Evolutionary conservation across 1,140 invertebrate species (phyloP), one percentile per base, ranked within the genome.

Genomic region (Sycophaga agraensis): DNA sequence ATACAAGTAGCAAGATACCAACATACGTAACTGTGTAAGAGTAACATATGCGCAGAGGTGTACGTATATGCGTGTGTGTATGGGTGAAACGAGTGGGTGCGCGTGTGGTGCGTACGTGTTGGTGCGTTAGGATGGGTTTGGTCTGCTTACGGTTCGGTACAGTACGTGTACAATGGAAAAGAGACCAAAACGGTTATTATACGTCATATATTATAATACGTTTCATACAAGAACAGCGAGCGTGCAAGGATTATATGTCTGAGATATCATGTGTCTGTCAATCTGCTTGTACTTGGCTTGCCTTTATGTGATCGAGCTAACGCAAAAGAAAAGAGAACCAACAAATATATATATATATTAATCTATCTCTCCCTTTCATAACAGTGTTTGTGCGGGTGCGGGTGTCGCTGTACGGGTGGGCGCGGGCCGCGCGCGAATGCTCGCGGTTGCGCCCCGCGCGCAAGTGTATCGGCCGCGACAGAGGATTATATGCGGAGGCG

Each of bases 221-320:
- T 64, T 69, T 73, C 67, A 77, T 75, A 77, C 71, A 70, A 73
- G 70, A 73, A 78, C 71, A 77, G 73, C 70, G 72, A 77, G 68
- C 76, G 74, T 80, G 76, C 75, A 78, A 73, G 71, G 73, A 70
- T 56, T 59, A 22, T 63, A 43, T 34, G n/a, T n/a, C n/a, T n/a
- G n/a, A n/a, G n/a, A n/a, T n/a, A n/a, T n/a, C n/a, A n/a, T n/a
- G n/a, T n/a, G n/a, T n/a, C n/a, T 60, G 31, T 60, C 24, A 46
- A 45, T 50, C 17, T 35, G 34, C 48, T 63, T 57, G 50, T 61
- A 61, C 53, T 53, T 64, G 54, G 53, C 63, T 59, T 65, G 53
- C 28, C 56, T 57, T 55, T n/a, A n/a, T n/a, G n/a, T n/a, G n/a
- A n/a, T 40, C 42, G 31, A 62, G 37, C 22, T 63, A 60, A 60